phyloP scores from a whole-genome alignment of 1,140 invertebrate species.

The Helicoverpa zea region DNA sequence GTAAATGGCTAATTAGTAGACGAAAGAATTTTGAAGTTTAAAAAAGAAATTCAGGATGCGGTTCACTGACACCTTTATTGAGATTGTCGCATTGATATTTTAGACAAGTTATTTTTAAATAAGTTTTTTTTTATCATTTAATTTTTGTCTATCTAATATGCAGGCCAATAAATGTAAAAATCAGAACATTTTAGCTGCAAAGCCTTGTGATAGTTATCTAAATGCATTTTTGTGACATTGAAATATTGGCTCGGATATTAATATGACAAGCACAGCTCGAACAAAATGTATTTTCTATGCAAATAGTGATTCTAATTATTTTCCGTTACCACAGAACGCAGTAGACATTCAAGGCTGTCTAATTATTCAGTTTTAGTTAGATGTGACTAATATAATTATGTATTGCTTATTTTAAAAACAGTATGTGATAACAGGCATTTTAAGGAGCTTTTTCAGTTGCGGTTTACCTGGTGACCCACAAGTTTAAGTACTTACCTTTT shows the following conservation, averaged over 20 bases:
- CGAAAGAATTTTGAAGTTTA: no score
- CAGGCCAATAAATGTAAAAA: not conserved
- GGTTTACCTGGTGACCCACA: not conserved
- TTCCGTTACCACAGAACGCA: conserved; percentile 14
- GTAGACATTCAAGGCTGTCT: conserved; percentile 43
- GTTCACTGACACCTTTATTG: no score
- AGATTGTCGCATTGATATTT: no score
- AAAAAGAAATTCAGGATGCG: no score
- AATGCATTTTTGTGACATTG: conserved; percentile 13
- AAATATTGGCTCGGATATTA: conserved; percentile 5
- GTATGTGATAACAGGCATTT: not conserved
- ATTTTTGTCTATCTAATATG: not conserved
- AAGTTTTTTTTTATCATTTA: not conserved
- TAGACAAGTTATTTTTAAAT: not conserved
- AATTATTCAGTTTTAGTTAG: conserved; percentile 19
- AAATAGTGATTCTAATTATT: conserved; percentile 16
- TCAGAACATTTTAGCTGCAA: not conserved
- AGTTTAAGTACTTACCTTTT: no score
- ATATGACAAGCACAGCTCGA: conserved; percentile 22
- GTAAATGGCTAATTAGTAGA: no score
- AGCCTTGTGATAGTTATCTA: conserved; percentile 18
- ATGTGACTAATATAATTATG: conserved; percentile 10
- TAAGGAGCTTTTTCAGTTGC: not conserved
- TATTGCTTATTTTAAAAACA: not conserved
- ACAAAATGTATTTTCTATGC: conserved; percentile 35